phyloP scores from a whole-genome alignment of 2,888 invertebrate genomes.

The Heliconius erato region DNA sequence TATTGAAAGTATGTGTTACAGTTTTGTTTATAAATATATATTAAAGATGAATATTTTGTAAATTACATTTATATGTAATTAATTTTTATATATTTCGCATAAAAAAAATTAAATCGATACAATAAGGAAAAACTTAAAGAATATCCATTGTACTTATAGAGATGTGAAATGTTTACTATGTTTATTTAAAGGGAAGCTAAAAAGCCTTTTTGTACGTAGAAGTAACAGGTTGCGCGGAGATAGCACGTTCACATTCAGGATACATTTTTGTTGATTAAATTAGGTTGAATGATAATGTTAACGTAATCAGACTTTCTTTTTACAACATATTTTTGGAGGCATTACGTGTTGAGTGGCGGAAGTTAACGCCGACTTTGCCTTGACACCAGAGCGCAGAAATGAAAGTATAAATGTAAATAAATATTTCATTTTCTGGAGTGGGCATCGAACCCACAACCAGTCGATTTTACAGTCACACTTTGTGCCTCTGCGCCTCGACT shows the following conservation, averaged over 20 bases:
- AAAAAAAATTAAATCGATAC: not conserved
- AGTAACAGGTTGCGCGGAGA: not conserved
- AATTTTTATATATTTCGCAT: not conserved
- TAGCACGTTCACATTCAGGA: not conserved
- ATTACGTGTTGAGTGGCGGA: no score
- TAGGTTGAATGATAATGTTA: no score
- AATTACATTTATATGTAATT: not conserved
- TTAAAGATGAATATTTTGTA: not conserved
- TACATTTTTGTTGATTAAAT: not conserved
- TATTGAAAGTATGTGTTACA: not conserved
- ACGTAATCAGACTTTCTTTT: no score
- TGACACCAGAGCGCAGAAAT: no score
- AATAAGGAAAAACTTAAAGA: not conserved
- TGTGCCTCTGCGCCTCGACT: no score
- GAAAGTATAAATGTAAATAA: no score
- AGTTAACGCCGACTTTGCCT: no score
- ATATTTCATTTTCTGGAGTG: no score
- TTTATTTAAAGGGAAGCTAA: not conserved
- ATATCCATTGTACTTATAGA: not conserved
- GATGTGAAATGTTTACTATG: not conserved
- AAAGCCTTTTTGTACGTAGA: not conserved
- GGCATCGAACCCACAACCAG: no score
- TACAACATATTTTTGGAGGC: no score
- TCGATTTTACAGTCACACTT: no score
- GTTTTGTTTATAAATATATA: not conserved